Evolutionary conservation across 2,888 invertebrate species (phyloP), one percentile per base, ranked within the genome.

Genomic region (Sesia bembeciformis): DNA sequence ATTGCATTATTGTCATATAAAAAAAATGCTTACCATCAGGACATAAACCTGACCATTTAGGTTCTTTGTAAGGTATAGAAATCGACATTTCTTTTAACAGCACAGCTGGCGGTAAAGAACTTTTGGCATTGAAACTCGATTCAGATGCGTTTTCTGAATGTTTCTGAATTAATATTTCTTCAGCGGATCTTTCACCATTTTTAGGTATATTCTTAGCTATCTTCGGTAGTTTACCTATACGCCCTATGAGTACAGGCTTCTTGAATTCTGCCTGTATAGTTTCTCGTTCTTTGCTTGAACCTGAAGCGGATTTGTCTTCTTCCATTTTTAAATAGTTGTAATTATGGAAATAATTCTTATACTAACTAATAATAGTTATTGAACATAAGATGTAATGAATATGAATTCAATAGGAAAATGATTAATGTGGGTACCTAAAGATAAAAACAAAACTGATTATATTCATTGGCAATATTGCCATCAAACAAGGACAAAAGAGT

Each of bases 1-100:
- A 23, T 23, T 23, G 2, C 23, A 2, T 23, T 23, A 23, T 23
- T 23, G 23, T 23, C 1, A 23, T 23, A 23, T 23, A 23, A 2
- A 2, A 23, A 23, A 41, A 2, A 41, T 41, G 62, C 73, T 64
- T 60, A 78, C 81, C 81, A 55, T 85, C 76, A 38, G 89, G 80
- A 3, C 94, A 94, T 38, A 91, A 62, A 0, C 94, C 94, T 43
- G 95, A 93, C 97, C 97, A 98, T 54, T 90, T 79, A 0, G 98
- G 97, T 73, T 95, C 96, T 69, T 91, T 92, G 68, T 96, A 96
- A 0, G 93, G 92, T 60, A 93, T 82, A 1, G 90, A 83, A 4
- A 84, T 72, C 4, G 78, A 76, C 49, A 75, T 70, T 76, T 80
- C 85, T 54, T 81, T 85, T 4, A 78, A 40, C 2, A 79, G 59